Percentiles rank a stretch among this genome's conserved stretches.
Evolutionary conservation across 2,888 invertebrate genomes (phyloP).

Genomic region (Synergus gifuensis): DNA sequence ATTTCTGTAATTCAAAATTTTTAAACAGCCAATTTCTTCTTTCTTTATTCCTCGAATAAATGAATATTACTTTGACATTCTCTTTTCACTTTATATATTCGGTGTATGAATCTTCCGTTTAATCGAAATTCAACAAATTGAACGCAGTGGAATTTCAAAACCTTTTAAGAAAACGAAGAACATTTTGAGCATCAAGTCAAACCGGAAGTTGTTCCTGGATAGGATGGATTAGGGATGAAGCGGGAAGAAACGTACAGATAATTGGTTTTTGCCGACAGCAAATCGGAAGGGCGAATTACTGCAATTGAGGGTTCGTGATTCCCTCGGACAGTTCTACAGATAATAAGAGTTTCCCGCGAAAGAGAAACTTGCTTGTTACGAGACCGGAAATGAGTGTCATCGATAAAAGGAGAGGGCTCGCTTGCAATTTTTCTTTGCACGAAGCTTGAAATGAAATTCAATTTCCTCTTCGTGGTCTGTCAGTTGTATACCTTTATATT

Average conservation of each 20-base stretch:
- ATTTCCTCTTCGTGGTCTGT: constrained; percentile 2
- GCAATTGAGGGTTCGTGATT: constrained; percentile 43
- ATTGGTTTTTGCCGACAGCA: constrained; percentile 42
- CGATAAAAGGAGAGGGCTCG: constrained; percentile 45
- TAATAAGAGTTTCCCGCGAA: constrained; percentile 40
- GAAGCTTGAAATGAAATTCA: constrained; percentile 37
- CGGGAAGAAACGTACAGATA: constrained; percentile 28
- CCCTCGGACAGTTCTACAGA: constrained; percentile 41
- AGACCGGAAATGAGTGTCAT: constrained; percentile 51
- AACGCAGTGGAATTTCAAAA: constrained; percentile 21
- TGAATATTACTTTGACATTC: not conserved
- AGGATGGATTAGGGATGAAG: constrained; percentile 43
- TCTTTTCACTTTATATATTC: not conserved
- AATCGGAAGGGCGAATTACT: constrained; percentile 44
- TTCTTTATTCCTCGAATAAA: not conserved
- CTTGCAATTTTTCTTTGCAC: constrained; percentile 44
- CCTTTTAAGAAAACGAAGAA: constrained; percentile 19
- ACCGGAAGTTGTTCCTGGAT: constrained; percentile 49
- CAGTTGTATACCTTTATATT: not conserved
- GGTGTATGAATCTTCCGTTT: not conserved
- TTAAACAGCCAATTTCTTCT: not conserved
- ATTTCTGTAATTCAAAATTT: not conserved
- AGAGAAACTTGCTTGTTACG: constrained; percentile 35
- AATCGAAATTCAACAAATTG: constrained; percentile 17
- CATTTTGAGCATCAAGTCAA: constrained; percentile 45